phyloP scores from a whole-genome alignment of 2,797 vertebrate genomes.

The Acrocephalus scirpaceus region DNA sequence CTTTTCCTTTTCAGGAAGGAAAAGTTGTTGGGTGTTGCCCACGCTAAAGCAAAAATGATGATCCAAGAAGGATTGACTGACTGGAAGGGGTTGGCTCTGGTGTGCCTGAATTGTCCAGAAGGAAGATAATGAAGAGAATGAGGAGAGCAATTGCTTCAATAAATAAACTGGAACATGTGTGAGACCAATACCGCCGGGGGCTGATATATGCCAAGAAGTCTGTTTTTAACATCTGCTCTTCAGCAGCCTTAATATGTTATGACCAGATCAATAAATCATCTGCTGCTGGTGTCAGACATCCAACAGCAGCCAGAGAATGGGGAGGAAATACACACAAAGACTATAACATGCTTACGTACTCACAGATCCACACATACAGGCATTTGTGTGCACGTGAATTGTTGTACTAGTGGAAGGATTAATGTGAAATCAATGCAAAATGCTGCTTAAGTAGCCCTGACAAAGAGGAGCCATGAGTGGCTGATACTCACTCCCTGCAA shows the following conservation, averaged over 20 bases:
- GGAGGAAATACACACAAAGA: not conserved
- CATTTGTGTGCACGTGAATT: not conserved
- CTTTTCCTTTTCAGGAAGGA: conserved; percentile 2
- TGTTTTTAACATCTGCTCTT: conserved; percentile 69
- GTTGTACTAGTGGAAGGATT: conserved; percentile 39
- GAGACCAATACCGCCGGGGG: conserved; percentile 33
- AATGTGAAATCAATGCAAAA: conserved; percentile 56
- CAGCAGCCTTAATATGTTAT: conserved; percentile 67
- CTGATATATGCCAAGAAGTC: conserved; percentile 52
- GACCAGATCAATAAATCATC: conserved; percentile 68
- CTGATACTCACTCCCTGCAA: conserved; percentile 38
- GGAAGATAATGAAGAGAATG: conserved; percentile 55
- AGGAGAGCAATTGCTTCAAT: conserved; percentile 58
- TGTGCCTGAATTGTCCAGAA: conserved; percentile 22
- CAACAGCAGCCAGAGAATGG: conserved; percentile 28
- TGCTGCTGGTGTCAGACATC: conserved; percentile 48
- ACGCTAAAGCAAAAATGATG: not conserved
- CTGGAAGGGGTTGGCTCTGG: conserved; percentile 23
- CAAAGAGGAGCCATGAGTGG: conserved; percentile 24
- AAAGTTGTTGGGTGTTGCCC: not conserved
- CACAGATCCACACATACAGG: not conserved
- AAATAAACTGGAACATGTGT: conserved; percentile 64
- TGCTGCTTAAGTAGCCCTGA: conserved; percentile 38
- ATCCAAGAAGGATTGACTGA: conserved; percentile 12
- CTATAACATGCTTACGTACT: not conserved